phyloP scores from a whole-genome alignment of 64 coral and sea anemone genomes.

The Platygyra sinensis region DNA sequence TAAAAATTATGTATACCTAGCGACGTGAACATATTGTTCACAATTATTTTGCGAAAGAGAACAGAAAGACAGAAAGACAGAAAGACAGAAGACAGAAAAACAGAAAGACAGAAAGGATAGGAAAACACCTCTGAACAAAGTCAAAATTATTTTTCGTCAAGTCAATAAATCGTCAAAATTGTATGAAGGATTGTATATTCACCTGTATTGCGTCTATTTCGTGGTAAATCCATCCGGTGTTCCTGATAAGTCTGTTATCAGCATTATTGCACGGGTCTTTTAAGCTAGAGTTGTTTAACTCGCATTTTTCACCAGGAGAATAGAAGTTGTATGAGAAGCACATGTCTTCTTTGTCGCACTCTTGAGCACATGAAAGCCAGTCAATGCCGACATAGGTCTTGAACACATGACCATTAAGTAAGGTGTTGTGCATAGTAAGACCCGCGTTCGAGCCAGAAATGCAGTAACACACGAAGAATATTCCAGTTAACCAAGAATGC shows the following conservation, averaged over 20 bases:
- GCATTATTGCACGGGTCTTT: background rate
- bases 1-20: background rate
- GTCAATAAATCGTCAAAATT: no score
- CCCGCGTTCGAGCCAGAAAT: background rate
- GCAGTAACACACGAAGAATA: background rate
- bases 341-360: background rate
- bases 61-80: no score
- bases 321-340: constrained; percentile 6
- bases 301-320: background rate
- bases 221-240: background rate
- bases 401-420: background rate
- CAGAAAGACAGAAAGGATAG: no score
- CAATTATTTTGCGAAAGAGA: background rate
- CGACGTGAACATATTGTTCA: background rate
- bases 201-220: background rate
- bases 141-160: background rate
- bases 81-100: no score
- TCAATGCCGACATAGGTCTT: background rate
- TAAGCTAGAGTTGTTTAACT: background rate
- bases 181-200: background rate
- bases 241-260: background rate
- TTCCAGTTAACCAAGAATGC: background rate
- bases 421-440: background rate
- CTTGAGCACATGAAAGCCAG: constrained; percentile 14
- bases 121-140: background rate